Conservation (phyloP, 2,888 invertebrate genomes). For the Dasypogon diadema region DNA sequence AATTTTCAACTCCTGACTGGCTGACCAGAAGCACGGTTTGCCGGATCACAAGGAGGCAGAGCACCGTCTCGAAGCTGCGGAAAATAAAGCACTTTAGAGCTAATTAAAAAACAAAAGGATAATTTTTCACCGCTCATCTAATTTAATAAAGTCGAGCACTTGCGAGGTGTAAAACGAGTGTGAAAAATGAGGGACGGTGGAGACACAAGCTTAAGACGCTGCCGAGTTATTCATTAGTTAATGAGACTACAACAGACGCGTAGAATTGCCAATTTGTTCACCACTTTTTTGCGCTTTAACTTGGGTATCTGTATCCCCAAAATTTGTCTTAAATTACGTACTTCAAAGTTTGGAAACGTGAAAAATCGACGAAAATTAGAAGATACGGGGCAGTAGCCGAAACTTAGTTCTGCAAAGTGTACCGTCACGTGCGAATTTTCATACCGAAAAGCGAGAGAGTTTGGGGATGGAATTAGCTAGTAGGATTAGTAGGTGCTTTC, state of each 20-base stretch:
- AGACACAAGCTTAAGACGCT: constrained; percentile 27
- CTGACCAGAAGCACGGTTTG: background rate
- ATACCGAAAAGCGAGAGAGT: no score
- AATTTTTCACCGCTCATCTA: constrained; percentile 60
- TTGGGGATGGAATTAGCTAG: no score
- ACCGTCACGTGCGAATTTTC: no score
- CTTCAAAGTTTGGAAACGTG: no score
- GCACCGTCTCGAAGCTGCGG: constrained; percentile 1
- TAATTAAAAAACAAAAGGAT: constrained; percentile 61
- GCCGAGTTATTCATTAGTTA: constrained; percentile 54
- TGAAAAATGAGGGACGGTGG: constrained; percentile 53
- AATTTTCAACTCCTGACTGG: constrained; percentile 20
- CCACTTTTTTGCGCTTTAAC: constrained; percentile 5
- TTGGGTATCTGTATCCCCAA: background rate
- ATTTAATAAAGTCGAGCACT: constrained; percentile 59
- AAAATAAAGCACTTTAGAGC: constrained; percentile 57
- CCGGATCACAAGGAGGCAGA: background rate
- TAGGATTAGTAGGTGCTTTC: no score
- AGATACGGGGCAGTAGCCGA: no score
- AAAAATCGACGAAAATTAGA: no score
- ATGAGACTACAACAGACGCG: constrained; percentile 54
- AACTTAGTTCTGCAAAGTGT: no score
- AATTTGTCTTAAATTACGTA: background rate
- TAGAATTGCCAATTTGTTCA: constrained; percentile 53
- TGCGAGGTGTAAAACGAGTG: constrained; percentile 58